These are phyloP conservation scores for Venustaconcha ellipsiformis DNA, from an alignment of 1,140 invertebrate species.

Conservation along the genomic window DNA sequence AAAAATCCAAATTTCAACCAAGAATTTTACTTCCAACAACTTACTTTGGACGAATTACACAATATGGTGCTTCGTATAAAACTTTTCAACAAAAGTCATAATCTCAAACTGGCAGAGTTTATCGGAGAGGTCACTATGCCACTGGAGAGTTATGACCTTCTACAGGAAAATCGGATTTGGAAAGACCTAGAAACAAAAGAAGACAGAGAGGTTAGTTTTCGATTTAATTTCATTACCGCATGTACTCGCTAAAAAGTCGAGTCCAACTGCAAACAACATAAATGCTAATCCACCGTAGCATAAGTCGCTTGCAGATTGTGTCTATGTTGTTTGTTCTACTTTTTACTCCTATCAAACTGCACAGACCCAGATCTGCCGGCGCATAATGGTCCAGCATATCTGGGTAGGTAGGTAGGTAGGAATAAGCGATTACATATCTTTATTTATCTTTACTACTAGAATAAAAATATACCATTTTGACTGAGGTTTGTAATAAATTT, in stretches of 20 bases:
- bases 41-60: slow-evolving; percentile 53
- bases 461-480: background rate
- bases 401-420: too few relatives aligned
- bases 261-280: too few relatives aligned
- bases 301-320: too few relatives aligned
- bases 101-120: slow-evolving; percentile 56
- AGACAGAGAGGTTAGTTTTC: slow-evolving; percentile 52
- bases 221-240: too few relatives aligned
- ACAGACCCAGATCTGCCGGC: too few relatives aligned
- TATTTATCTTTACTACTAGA: background rate
- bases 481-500: background rate
- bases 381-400: too few relatives aligned
- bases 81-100: slow-evolving; percentile 55
- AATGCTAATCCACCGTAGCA: too few relatives aligned
- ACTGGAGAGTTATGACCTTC: slow-evolving; percentile 58
- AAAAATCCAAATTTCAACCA: slow-evolving; percentile 59
- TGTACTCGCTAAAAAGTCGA: too few relatives aligned
- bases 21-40: slow-evolving; percentile 58
- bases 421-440: background rate
- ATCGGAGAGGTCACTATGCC: slow-evolving; percentile 59
- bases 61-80: slow-evolving; percentile 56
- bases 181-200: slow-evolving; percentile 57
- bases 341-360: too few relatives aligned
- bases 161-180: slow-evolving; percentile 65
- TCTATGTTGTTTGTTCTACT: too few relatives aligned